Conservation (phyloP, 2,888 invertebrate species). For the Pantelozetes paolii region DNA sequence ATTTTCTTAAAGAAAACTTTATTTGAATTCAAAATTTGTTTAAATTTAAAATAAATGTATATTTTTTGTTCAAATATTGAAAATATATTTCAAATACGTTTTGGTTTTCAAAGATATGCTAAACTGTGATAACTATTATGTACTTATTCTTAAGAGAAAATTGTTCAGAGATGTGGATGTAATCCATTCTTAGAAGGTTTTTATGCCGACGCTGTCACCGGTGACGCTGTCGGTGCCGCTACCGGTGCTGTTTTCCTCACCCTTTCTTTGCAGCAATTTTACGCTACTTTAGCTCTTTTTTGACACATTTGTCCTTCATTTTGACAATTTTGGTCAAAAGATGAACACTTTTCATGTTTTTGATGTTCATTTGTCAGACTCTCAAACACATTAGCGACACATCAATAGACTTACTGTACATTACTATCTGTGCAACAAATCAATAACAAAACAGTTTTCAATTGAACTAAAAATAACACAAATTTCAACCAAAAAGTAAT, state of each 20-base stretch:
- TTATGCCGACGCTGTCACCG: neutral
- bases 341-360: neutral
- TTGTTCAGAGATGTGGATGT: constrained; percentile 27
- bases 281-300: constrained; percentile 31
- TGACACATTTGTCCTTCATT: neutral
- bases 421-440: neutral
- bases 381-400: neutral
- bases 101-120: neutral
- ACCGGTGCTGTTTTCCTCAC: constrained; percentile 20
- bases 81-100: no score
- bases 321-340: constrained; percentile 11
- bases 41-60: neutral
- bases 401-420: neutral
- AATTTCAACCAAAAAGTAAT: no score
- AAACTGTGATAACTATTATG: constrained; percentile 19
- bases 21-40: neutral
- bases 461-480: no score
- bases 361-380: constrained; percentile 19
- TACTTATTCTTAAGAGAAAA: neutral
- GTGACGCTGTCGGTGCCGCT: neutral
- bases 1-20: neutral
- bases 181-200: constrained; percentile 11
- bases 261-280: constrained; percentile 25
- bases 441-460: no score
- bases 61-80: no score